Evolutionary conservation across 2,888 invertebrate genomes (phyloP).

Genomic region (Tenthredo amoena): DNA sequence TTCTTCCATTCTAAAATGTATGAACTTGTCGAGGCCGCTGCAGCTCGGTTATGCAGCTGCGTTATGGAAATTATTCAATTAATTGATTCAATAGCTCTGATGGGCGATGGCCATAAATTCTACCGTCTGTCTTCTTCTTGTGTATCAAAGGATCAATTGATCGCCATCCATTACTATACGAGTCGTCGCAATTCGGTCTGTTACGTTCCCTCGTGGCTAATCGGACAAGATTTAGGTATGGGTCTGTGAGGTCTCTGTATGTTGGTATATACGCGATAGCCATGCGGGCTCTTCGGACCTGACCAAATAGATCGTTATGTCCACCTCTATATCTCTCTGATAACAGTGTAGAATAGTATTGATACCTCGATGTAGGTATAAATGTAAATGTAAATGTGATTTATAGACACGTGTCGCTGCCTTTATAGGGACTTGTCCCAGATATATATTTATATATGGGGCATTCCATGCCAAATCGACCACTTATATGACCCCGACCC

Average conservation of each 20-base stretch:
- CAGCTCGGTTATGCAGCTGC: not conserved
- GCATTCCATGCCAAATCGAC: too few relatives aligned
- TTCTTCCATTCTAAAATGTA: not conserved
- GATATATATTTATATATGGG: too few relatives aligned
- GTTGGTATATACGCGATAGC: not conserved
- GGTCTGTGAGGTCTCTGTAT: not conserved
- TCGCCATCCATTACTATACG: not conserved
- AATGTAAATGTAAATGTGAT: too few relatives aligned
- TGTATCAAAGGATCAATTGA: not conserved
- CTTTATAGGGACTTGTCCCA: not conserved
- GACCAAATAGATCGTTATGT: not conserved
- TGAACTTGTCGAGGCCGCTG: not conserved
- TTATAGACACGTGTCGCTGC: not conserved
- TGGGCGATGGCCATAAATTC: not conserved
- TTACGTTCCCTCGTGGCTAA: not conserved
- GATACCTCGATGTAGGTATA: not conserved
- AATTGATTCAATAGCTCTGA: not conserved
- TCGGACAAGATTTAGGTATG: not conserved
- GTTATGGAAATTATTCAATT: not conserved
- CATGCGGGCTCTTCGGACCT: not conserved
- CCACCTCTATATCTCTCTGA: not conserved
- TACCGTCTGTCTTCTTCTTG: not conserved
- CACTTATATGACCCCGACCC: too few relatives aligned
- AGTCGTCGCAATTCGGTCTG: not conserved
- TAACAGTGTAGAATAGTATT: not conserved